Evolutionary conservation across 1,140 invertebrate genomes (phyloP).

Genomic region (Dolichoris vasculosae): DNA sequence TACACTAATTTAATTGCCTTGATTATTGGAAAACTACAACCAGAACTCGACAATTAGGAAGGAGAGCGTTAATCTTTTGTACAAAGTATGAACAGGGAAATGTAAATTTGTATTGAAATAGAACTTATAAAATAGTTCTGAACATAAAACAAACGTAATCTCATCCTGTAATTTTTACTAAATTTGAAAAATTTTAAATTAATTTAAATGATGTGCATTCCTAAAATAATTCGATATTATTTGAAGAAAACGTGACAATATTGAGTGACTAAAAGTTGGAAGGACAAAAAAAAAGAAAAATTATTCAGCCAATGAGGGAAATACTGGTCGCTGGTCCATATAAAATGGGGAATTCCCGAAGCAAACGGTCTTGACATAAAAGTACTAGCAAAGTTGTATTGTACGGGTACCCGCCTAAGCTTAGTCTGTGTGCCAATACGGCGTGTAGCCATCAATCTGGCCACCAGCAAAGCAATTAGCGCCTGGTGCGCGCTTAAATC

Average conservation of each 20-base stretch:
- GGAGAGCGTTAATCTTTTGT: too few species aligned
- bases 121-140: too few species aligned
- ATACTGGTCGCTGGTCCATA: not conserved
- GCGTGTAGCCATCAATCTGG: conserved; percentile 1
- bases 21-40: too few species aligned
- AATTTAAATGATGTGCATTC: too few species aligned
- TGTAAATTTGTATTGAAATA: too few species aligned
- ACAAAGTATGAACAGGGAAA: too few species aligned
- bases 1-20: too few species aligned
- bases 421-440: not conserved
- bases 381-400: not conserved
- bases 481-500: not conserved
- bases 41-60: too few species aligned
- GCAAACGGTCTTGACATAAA: not conserved
- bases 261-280: not conserved
- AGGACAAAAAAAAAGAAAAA: not conserved
- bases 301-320: not conserved
- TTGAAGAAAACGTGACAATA: not conserved
- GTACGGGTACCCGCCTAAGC: not conserved
- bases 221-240: not conserved
- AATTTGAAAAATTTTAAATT: too few species aligned
- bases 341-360: conserved; percentile 20
- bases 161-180: too few species aligned
- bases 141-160: too few species aligned
- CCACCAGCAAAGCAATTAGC: conserved; percentile 49